Percentiles rank a stretch among this genome's conserved stretches.
Evolutionary conservation across 2,113 vertebrate genomes (phyloP).

Genomic region (Datnioides undecimradiatus): DNA sequence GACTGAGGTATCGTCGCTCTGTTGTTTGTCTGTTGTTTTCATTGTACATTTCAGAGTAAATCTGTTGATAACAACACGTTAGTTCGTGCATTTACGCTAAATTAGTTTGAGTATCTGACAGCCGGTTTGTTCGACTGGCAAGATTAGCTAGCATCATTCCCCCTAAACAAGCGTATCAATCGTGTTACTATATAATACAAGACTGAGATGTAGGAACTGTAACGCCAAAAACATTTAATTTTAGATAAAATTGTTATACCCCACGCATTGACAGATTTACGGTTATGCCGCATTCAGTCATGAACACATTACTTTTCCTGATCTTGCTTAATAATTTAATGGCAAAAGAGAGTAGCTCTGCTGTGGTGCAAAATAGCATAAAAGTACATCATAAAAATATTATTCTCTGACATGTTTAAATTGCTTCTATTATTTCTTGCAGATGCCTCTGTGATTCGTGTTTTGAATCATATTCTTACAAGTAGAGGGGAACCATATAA

Average conservation of each 20-base stretch:
- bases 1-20: not conserved
- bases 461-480: not conserved
- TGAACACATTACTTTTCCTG: not conserved
- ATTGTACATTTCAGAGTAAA: not conserved
- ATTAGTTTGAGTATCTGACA: not conserved
- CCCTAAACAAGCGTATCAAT: conserved; percentile 7
- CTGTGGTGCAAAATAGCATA: too few species aligned
- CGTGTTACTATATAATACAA: conserved; percentile 2
- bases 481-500: not conserved
- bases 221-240: not conserved
- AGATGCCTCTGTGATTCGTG: conserved; percentile 19
- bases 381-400: not conserved
- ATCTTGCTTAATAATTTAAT: not conserved
- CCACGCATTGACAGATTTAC: not conserved
- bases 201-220: not conserved
- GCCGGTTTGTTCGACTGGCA: not conserved
- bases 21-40: not conserved
- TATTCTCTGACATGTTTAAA: not conserved
- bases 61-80: not conserved
- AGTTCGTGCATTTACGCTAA: not conserved
- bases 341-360: not conserved
- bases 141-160: conserved; percentile 34
- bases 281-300: not conserved
- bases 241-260: not conserved
- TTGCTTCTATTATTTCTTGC: not conserved